Evolutionary conservation across 2,113 vertebrate species (phyloP).

Genomic region (Charadrius vociferus): DNA sequence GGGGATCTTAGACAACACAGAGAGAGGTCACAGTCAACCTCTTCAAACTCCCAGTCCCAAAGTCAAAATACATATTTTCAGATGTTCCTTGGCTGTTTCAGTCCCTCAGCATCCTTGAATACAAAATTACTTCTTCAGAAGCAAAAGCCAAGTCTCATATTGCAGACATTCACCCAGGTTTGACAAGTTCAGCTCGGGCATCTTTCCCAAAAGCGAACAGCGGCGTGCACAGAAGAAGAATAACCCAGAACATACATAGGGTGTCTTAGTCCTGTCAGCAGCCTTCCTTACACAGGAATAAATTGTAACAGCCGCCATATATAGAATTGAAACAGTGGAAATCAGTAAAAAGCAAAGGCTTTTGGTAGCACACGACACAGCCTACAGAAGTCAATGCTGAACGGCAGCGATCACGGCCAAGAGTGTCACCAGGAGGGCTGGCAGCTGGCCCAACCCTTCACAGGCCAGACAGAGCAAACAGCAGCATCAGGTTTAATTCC

Average conservation of each 20-base stretch:
- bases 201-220: background rate
- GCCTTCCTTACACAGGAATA: background rate
- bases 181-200: background rate
- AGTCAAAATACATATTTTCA: background rate
- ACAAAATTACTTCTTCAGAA: background rate
- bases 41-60: background rate
- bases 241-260: background rate
- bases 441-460: background rate
- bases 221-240: background rate
- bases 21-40: background rate
- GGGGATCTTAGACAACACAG: background rate
- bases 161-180: background rate
- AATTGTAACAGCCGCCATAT: background rate
- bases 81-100: background rate
- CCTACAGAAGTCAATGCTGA: background rate
- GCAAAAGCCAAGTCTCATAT: background rate
- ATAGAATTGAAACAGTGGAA: background rate
- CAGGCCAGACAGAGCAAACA: background rate
- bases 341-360: background rate
- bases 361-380: background rate
- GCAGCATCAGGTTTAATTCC: background rate
- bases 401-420: background rate
- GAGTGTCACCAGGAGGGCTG: background rate
- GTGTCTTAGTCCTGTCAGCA: background rate
- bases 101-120: background rate